Base-by-base conservation (phyloP, 2,888 invertebrate species). In the Morpho achilles region DNA sequence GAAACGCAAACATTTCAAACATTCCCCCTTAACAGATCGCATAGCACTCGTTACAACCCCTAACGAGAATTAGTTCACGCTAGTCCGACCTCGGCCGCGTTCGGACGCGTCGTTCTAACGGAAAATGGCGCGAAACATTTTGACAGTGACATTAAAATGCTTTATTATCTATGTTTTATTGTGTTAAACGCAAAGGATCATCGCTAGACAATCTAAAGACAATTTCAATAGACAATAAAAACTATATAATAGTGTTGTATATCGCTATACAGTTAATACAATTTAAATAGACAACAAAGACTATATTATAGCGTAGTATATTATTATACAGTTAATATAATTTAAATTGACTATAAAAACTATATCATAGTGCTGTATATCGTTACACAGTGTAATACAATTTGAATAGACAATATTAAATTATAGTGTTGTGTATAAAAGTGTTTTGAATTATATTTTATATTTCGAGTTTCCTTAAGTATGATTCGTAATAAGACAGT, bases 401-500 rank as follows among this genome's bases (percentile, higher is more conserved):
- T 16, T 16, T 16, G 16, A 16, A 16, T 16, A 16, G 16, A 16
- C 16, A 16, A 16, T 16, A 16, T 16, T 16, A 16, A 16, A 16
- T 16, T 16, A 16, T 16, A 1, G 16, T 16, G 32, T 32, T 32
- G 32, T 32, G 32, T 32, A 32, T 32, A 32, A 32, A 32, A 32
- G 32, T 32, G 32, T 16, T 16, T 16, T 16, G 16, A 16, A 16
- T 16, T 16, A 16, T 16, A 32, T 32, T 32, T 32, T 32, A 32
- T 32, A 32, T 32, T 32, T 32, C 3, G 32, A 3, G 32, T 32
- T 32, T 32, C 32, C 3, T 32, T 58, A 81, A 67, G 68, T 2
- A 89, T 89, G 88, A 81, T 88, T 69, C 85, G 88, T 68, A 90
- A 89, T 62, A 77, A 88, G 59, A 88, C 90, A 51, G 90, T 90